Evolutionary conservation across 37 sponge, comb jelly and placozoan genomes (phyloP).

Genomic region (Aplysina aerophoba): DNA sequence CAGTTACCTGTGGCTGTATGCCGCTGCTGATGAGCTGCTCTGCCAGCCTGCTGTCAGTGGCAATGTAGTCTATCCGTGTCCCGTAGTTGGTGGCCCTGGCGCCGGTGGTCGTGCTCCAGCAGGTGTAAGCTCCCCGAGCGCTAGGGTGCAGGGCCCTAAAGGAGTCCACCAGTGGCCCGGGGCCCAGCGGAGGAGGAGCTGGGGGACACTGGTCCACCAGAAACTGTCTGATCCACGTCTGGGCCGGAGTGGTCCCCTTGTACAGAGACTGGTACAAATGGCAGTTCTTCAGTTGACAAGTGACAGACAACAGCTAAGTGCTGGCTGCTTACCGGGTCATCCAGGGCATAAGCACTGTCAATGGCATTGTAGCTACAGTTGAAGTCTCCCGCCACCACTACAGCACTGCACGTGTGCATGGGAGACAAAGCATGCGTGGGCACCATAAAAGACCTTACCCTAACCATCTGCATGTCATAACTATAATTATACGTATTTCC

Average conservation of each 20-base stretch:
- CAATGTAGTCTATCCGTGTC: conserved; percentile 87
- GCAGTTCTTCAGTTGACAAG: no score
- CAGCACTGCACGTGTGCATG: conserved; percentile 37
- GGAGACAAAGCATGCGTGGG: neutral
- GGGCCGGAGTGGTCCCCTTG: no score
- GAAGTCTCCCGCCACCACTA: conserved; percentile 74
- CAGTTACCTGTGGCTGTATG: conserved; percentile 61
- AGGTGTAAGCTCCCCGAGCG: conserved; percentile 74
- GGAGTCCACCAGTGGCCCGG: conserved; percentile 58
- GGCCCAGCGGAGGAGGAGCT: neutral
- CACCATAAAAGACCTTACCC: neutral
- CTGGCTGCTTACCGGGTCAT: conserved; percentile 48
- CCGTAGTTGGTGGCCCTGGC: conserved; percentile 90
- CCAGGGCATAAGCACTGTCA: conserved; percentile 70
- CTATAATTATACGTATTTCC: neutral
- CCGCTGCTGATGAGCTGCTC: neutral
- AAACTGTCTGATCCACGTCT: no score
- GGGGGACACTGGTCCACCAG: neutral
- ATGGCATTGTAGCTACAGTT: conserved; percentile 60
- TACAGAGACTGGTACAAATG: no score
- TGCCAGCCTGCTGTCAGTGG: conserved; percentile 29
- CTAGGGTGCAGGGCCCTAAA: conserved; percentile 76
- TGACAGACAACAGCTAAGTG: no score
- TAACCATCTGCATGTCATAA: neutral
- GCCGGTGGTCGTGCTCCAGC: conserved; percentile 84